phyloP scores from a whole-genome alignment of 2,113 vertebrate genomes.

The Phodopus roborovskii region DNA sequence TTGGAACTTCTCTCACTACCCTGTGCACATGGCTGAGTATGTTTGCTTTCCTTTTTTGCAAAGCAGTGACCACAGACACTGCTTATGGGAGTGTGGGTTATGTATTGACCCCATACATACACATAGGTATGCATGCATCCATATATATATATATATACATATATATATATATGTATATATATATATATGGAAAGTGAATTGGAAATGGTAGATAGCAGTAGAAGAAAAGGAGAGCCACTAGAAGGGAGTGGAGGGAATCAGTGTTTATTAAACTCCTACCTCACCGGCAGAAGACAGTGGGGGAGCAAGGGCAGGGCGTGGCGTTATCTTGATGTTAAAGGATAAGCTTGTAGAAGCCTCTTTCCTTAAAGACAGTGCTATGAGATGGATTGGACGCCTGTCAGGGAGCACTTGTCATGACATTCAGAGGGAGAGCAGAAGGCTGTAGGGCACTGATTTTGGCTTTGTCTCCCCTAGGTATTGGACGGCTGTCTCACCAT shows the following conservation, averaged over 20 bases:
- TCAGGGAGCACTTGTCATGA: conserved; percentile 48
- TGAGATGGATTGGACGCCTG: neutral
- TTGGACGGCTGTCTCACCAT: conserved; percentile 32
- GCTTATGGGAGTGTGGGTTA: neutral
- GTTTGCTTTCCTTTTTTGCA: neutral
- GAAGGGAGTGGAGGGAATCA: neutral
- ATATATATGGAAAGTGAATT: neutral
- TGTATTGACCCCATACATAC: neutral
- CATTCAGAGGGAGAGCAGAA: conserved; percentile 42
- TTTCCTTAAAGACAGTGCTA: neutral
- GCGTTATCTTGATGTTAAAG: neutral
- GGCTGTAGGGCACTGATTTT: conserved; percentile 10
- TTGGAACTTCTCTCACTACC: neutral
- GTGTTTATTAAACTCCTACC: neutral
- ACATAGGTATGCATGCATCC: too few species aligned
- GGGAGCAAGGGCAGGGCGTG: too few species aligned
- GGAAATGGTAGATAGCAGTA: neutral
- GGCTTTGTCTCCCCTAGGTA: conserved; percentile 55
- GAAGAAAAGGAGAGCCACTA: neutral
- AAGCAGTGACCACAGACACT: neutral
- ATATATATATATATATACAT: too few species aligned
- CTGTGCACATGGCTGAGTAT: neutral
- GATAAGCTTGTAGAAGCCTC: conserved; percentile 1
- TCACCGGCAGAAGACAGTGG: neutral
- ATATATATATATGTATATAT: too few species aligned